phyloP scores from a whole-genome alignment of 1,140 invertebrate genomes.

The Drosophila seguyi region DNA sequence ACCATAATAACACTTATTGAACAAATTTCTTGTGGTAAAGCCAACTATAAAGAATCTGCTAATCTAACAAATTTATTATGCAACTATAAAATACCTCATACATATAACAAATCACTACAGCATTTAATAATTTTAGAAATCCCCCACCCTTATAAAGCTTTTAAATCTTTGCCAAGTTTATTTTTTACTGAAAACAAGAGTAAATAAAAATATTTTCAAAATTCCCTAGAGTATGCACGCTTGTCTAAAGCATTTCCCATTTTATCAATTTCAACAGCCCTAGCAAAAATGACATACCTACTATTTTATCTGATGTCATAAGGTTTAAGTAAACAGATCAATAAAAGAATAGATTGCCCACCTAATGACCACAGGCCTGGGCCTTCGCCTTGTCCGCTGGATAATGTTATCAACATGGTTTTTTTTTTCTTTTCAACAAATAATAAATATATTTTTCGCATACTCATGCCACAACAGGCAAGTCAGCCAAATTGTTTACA shows the following conservation, averaged over 20 bases:
- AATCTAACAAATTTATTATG: too few species aligned
- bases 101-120: too few species aligned
- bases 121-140: too few species aligned
- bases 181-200: background rate
- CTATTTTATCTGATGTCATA: conserved; percentile 7
- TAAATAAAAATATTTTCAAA: background rate
- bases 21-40: too few species aligned
- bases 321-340: conserved; percentile 33
- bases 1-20: too few species aligned
- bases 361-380: conserved; percentile 8
- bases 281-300: background rate
- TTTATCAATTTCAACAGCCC: conserved; percentile 3
- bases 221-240: background rate
- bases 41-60: too few species aligned
- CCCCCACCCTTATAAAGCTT: background rate
- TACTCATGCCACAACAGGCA: background rate
- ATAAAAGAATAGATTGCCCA: conserved; percentile 48
- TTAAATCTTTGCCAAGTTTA: too few species aligned
- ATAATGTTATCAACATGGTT: conserved; percentile 11
- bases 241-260: background rate
- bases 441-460: conserved; percentile 24
- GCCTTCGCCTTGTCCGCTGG: background rate
- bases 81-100: too few species aligned
- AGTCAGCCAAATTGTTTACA: background rate
- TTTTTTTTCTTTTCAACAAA: conserved; percentile 1